phyloP scores from a whole-genome alignment of 2,797 vertebrate genomes.

The Momotus momota region DNA sequence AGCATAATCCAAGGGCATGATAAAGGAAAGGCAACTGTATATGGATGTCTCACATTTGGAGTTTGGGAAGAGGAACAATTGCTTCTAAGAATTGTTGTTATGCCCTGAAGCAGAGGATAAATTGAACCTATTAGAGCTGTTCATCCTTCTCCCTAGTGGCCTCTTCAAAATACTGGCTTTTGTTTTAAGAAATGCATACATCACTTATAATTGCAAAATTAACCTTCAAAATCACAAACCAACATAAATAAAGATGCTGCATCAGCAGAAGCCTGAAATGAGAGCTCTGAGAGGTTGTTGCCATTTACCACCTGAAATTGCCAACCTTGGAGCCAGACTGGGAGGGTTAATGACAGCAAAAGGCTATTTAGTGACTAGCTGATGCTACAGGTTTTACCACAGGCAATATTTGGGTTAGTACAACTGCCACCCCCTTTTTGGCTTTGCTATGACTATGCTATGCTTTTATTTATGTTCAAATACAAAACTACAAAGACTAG shows the following conservation, averaged over 20 bases:
- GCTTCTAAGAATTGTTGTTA: slow-evolving; percentile 21
- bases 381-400: not conserved
- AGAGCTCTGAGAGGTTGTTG: not conserved
- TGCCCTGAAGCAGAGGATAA: slow-evolving; percentile 50
- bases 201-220: slow-evolving; percentile 49
- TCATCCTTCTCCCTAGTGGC: slow-evolving; percentile 11
- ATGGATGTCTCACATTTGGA: not conserved
- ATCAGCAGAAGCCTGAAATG: not conserved
- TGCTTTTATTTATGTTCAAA: not conserved
- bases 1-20: slow-evolving; percentile 16
- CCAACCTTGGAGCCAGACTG: not conserved
- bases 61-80: not conserved
- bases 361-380: not conserved
- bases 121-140: slow-evolving; percentile 25
- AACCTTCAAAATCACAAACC: slow-evolving; percentile 49
- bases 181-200: not conserved
- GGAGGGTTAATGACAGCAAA: not conserved
- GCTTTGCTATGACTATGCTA: not conserved
- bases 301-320: not conserved
- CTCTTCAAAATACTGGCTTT: slow-evolving; percentile 38
- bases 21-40: not conserved
- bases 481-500: not conserved
- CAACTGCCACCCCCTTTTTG: not conserved
- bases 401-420: not conserved
- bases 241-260: not conserved